Percentiles rank a stretch among this genome's conserved stretches.
phyloP scores from a whole-genome alignment of 2,888 invertebrate species.

The Hirtodrosophila duncani region DNA sequence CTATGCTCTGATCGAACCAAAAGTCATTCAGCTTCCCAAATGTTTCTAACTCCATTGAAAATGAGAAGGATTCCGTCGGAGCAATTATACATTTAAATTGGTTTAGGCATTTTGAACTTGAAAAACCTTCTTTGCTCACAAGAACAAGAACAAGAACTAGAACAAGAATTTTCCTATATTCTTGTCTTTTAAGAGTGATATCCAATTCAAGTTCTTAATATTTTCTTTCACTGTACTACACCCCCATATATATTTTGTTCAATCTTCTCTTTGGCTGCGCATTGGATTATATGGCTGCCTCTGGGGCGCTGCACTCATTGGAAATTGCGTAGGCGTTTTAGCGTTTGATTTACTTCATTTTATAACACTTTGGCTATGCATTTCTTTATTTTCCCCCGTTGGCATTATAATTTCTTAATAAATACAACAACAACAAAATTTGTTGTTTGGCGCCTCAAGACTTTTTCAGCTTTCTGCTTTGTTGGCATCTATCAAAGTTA shows the following conservation, averaged over 20 bases:
- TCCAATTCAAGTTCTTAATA: too few relatives aligned
- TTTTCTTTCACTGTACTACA: conserved; percentile 14
- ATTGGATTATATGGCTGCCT: conserved; percentile 10
- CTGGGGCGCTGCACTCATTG: conserved; percentile 11
- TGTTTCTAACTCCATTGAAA: too few relatives aligned
- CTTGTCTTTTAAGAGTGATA: too few relatives aligned
- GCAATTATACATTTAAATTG: too few relatives aligned
- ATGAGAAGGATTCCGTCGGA: too few relatives aligned
- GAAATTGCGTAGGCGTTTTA: conserved; percentile 42
- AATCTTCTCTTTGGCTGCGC: conserved; percentile 38
- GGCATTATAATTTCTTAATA: conserved; percentile 50
- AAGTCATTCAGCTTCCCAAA: too few relatives aligned
- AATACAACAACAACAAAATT: conserved; percentile 34
- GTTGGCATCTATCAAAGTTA: conserved; percentile 16
- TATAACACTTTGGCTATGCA: conserved; percentile 50
- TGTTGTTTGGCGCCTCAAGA: conserved; percentile 41
- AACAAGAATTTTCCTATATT: too few relatives aligned
- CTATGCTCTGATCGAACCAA: too few relatives aligned
- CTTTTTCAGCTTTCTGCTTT: conserved; percentile 26
- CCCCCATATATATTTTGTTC: conserved; percentile 49
- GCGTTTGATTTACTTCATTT: conserved; percentile 49
- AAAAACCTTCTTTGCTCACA: too few relatives aligned
- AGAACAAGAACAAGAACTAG: too few relatives aligned
- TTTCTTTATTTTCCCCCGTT: conserved; percentile 35
- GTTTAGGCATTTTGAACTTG: too few relatives aligned